Evolutionary conservation across 2,797 vertebrate species (phyloP).

Genomic region (Coluber constrictor): DNA sequence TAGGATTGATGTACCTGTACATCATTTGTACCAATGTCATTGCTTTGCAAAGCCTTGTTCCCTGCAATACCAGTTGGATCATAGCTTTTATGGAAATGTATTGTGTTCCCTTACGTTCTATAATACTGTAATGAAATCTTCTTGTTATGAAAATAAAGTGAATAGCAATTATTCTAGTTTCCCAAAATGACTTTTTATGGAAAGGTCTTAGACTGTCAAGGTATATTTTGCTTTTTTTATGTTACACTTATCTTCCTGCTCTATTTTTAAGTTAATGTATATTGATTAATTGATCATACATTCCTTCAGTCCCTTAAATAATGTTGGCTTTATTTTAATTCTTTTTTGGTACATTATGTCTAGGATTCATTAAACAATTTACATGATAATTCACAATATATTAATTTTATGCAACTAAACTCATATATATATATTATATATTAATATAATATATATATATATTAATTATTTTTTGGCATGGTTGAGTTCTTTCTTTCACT

Average conservation of each 20-base stretch:
- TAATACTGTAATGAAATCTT: background rate
- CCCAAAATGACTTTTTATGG: background rate
- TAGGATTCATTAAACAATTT: slow-evolving; percentile 6
- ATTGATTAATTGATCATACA: background rate
- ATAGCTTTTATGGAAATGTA: background rate
- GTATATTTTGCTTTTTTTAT: background rate
- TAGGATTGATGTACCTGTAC: background rate
- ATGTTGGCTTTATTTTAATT: background rate
- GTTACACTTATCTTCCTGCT: background rate
- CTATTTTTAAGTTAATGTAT: slow-evolving; percentile 31
- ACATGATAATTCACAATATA: background rate
- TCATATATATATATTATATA: background rate
- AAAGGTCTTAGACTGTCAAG: slow-evolving; percentile 9
- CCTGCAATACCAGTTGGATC: background rate
- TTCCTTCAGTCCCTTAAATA: slow-evolving; percentile 24
- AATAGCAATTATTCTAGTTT: slow-evolving; percentile 1
- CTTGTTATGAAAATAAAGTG: slow-evolving; percentile 10
- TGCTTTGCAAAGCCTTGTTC: background rate
- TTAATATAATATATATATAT: too few relatives aligned
- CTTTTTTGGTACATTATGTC: slow-evolving; percentile 23
- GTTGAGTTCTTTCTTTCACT: background rate
- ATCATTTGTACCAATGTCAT: background rate
- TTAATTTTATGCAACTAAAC: background rate
- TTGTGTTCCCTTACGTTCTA: slow-evolving; percentile 9
- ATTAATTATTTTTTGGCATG: background rate